Evolutionary conservation across 2,113 vertebrate species (phyloP), one percentile per base, ranked within the genome.

Genomic region (Osmerus mordax): DNA sequence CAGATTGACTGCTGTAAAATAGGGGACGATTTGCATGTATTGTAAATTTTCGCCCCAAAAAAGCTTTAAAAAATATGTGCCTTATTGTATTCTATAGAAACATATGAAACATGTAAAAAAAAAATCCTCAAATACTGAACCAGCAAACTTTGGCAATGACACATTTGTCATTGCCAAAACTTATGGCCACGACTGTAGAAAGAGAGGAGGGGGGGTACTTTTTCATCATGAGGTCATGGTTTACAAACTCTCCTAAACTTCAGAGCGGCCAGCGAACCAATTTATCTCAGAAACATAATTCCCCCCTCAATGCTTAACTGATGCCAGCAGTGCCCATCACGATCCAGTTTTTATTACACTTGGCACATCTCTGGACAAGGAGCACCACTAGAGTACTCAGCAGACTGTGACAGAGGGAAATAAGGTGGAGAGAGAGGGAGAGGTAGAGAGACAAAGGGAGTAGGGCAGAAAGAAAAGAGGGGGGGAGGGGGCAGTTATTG

Each of bases 261-360:
- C 83, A 81, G 81, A 83, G 77, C 79, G 77, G 83, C 82, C 84
- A 87, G 72, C 65, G 81, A 88, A 82, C 73, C 84, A 85, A 86
- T 88, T 85, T 82, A 80, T 82, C 70, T 76, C 19, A 11, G 76
- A 88, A 81, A 83, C 79, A 81, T 80, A 64, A 82, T 87, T 81
- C 86, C 78, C 80, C 72, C 72, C 53, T 52, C 2, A 16, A 18
- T 65, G 67, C 70, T 63, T 58, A 61, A 41, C n/a, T 6, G 7
- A 65, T 76, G 83, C 84, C 80, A 83, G 74, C 79, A 71, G 71
- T 32, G 77, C 80, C 81, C 83, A 81, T 25, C 56, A 28, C 78
- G 74, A 82, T 85, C 71, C 73, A 70, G 61, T 75, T 75, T 83
- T 82, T 80, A 86, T 87, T 83, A 86, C 74, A 75, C 77, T 83